Evolutionary conservation across 35 echinoderm and acorn worm species (phyloP), one percentile per base, ranked within the genome.

Genomic region (Hemicentrotus pulcherrimus): DNA sequence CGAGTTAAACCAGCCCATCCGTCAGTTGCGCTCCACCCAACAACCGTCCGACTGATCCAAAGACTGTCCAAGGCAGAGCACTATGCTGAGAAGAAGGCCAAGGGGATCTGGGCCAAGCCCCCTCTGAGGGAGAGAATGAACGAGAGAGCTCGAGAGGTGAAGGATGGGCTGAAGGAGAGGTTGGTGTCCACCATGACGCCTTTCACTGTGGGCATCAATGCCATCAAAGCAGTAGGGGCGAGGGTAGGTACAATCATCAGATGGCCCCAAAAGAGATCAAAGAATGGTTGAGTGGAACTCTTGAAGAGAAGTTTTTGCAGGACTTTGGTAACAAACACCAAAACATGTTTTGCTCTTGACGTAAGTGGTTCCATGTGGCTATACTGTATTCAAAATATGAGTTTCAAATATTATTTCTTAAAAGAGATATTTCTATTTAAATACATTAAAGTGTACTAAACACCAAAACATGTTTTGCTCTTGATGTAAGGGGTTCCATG

Each of bases 101-200:
- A 92, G 46, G 91, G 91, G 12, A 92, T 92, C 45, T 92, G 91
- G 91, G 91, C 91, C 41, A 92, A 46, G 46, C 91, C 91, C 0
- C n/a, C 45, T 47, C 48, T 92, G 16, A 11, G 28, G 31, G 91
- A 92, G 48, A 32, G 91, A 48, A 31, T 92, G 91, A 47, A 31
- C 2, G 91, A 92, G 47, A 18, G 46, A 92, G 47, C 18, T 12
- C 28, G 45, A 46, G 47, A 48, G 11, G 2, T 55, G n/a, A 31
- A 47, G 45, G 46, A 55, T 47, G 91, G 45, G 12, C 15, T 47
- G 91, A 55, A 48, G 47, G 31, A 92, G 15, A 92, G 91, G 28
- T 11, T 18, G 45, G 47, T 46, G 5, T 31, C 41, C 31, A 92
- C 47, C 45, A 24, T 55, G 45, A 92, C 14, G 32, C 91, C 91